Evolutionary conservation across 2,113 vertebrate species (phyloP).

Genomic region (Phrynosoma blainvillii): DNA sequence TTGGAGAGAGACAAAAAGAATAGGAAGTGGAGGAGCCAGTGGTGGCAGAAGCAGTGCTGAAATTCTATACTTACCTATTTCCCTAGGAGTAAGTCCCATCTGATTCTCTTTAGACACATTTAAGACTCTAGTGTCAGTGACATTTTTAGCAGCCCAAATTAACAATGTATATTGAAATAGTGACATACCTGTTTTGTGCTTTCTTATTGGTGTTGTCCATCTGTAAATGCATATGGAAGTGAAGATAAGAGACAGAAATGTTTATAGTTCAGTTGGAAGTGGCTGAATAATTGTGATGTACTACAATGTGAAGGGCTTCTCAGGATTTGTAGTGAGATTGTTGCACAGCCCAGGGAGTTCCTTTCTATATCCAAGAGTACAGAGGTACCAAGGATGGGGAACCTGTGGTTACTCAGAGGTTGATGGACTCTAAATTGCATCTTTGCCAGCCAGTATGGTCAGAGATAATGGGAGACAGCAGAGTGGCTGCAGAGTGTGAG

Average conservation of each 20-base stretch:
- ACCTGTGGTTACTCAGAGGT: too few relatives aligned
- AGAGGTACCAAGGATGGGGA: too few relatives aligned
- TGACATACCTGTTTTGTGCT: neutral
- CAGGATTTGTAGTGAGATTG: neutral
- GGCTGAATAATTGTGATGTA: neutral
- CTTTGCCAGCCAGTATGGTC: neutral
- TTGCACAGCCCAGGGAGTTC: neutral
- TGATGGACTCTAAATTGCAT: neutral
- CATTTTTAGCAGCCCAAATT: neutral
- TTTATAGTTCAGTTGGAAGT: slow-evolving; percentile 67
- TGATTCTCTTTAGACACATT: neutral
- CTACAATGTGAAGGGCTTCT: neutral
- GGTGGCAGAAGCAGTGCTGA: slow-evolving; percentile 5
- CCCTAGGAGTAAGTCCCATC: neutral
- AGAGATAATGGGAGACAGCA: neutral
- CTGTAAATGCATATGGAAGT: neutral
- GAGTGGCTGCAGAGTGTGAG: neutral
- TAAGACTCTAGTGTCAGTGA: neutral
- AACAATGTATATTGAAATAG: neutral
- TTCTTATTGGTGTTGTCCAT: neutral
- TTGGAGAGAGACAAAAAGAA: too few relatives aligned
- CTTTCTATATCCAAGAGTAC: neutral
- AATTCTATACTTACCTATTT: neutral
- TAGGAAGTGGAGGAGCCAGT: too few relatives aligned
- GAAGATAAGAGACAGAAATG: slow-evolving; percentile 54